Conservation (phyloP, 2,113 vertebrate species). For the Aldabrachelys gigantea region DNA sequence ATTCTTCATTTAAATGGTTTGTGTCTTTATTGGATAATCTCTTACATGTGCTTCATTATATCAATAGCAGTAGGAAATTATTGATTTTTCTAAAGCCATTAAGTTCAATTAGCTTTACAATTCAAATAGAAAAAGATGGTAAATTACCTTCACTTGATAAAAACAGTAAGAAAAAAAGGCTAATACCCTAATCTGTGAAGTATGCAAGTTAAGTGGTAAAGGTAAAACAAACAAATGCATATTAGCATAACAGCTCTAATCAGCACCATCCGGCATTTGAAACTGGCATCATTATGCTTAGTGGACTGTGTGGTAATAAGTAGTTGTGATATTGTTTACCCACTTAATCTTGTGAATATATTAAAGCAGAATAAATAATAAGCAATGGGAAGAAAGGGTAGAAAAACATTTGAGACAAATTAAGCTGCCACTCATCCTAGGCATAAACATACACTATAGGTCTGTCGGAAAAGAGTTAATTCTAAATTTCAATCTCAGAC, state of each 20-base stretch:
- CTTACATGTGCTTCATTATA: slow-evolving; percentile 67
- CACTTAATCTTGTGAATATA: slow-evolving; percentile 65
- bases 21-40: slow-evolving; percentile 74
- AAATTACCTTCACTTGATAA: slow-evolving; percentile 73
- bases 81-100: slow-evolving; percentile 82
- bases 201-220: slow-evolving; percentile 41
- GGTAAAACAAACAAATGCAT: slow-evolving; percentile 50
- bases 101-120: slow-evolving; percentile 82
- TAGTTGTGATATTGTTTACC: slow-evolving; percentile 63
- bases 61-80: slow-evolving; percentile 81
- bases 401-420: slow-evolving; percentile 52
- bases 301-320: slow-evolving; percentile 53
- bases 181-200: slow-evolving; percentile 72
- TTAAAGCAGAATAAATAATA: slow-evolving; percentile 70
- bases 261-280: slow-evolving; percentile 16
- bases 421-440: neutral
- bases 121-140: slow-evolving; percentile 75
- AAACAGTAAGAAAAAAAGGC: slow-evolving; percentile 63
- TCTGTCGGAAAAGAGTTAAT: neutral
- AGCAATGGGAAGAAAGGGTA: slow-evolving; percentile 55
- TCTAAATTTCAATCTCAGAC: neutral
- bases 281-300: slow-evolving; percentile 53
- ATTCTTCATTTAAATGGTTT: slow-evolving; percentile 75
- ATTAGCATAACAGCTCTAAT: slow-evolving; percentile 30
- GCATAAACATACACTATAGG: neutral